Percentiles rank a stretch among this genome's conserved stretches.
Evolutionary conservation across 2,113 vertebrate species (phyloP).

Genomic region (Shinisaurus crocodilurus): DNA sequence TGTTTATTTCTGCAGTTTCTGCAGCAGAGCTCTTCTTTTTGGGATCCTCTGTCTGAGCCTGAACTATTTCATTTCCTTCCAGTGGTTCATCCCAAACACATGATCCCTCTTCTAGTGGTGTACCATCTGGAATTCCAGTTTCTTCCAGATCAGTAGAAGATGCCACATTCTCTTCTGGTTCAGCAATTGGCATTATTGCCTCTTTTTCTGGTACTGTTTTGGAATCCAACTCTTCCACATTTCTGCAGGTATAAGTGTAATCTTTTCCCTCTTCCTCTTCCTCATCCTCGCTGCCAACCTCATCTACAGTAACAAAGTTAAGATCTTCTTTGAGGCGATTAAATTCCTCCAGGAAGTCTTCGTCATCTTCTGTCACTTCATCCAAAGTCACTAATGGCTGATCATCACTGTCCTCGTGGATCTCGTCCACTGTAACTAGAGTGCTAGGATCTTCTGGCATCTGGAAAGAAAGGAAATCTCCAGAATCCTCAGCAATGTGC

Average conservation of each 20-base stretch:
- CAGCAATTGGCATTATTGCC: conserved; percentile 30
- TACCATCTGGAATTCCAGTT: conserved; percentile 41
- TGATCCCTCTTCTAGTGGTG: conserved; percentile 36
- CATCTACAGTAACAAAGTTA: conserved; percentile 87
- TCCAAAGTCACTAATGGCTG: conserved; percentile 76
- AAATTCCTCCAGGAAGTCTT: conserved; percentile 79
- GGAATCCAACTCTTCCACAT: accelerated
- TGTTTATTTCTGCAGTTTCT: accelerated
- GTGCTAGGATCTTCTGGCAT: conserved; percentile 71
- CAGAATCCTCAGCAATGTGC: conserved; percentile 41
- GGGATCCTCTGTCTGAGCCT: accelerated
- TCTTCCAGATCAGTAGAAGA: conserved; percentile 50
- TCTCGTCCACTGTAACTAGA: conserved; percentile 76
- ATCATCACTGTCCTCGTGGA: conserved; percentile 73
- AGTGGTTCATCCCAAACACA: neutral
- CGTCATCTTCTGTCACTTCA: conserved; percentile 78
- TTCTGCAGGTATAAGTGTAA: accelerated
- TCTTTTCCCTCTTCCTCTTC: conserved; percentile 57
- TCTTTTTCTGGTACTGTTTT: neutral
- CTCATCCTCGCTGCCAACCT: conserved; percentile 85
- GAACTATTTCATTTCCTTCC: conserved; percentile 14
- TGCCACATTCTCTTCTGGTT: conserved; percentile 52
- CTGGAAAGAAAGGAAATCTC: conserved; percentile 59
- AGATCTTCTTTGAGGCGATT: conserved; percentile 79
- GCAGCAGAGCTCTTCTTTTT: neutral